A percentile compares a stretch with the other conserved stretches of the same genome.
phyloP scores from a whole-genome alignment of 1,140 invertebrate genomes.

The Aphelinus atriplicis region DNA sequence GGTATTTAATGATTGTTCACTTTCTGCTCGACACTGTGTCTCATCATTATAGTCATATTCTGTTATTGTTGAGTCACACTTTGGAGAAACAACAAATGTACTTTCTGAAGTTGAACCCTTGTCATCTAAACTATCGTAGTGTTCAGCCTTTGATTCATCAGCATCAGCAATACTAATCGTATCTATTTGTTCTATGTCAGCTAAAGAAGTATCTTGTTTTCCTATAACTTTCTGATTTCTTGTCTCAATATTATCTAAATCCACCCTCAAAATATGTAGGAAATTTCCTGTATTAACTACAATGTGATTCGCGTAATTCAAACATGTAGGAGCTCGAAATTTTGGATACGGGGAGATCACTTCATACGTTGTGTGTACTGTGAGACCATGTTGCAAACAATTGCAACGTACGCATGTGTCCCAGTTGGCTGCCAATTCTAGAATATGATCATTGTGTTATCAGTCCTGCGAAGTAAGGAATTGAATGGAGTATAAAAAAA shows the following conservation, averaged over 20 bases:
- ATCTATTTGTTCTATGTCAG: constrained; percentile 54
- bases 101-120: constrained; percentile 51
- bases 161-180: constrained; percentile 58
- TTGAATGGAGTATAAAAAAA: constrained; percentile 5
- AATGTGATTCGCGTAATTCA: constrained; percentile 73
- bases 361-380: constrained; percentile 77
- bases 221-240: constrained; percentile 51
- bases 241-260: constrained; percentile 60
- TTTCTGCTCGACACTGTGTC: constrained; percentile 45
- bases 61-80: constrained; percentile 49
- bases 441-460: constrained; percentile 34
- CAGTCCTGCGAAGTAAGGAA: not conserved
- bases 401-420: constrained; percentile 69
- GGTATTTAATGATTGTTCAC: constrained; percentile 51
- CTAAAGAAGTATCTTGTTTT: constrained; percentile 52
- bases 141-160: constrained; percentile 53
- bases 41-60: constrained; percentile 57
- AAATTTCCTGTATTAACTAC: constrained; percentile 80
- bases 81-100: constrained; percentile 48
- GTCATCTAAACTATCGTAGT: constrained; percentile 52
- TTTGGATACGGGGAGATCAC: constrained; percentile 75
- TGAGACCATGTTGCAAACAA: constrained; percentile 75
- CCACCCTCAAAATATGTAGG: constrained; percentile 71
- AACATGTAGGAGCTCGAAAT: constrained; percentile 71
- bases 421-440: constrained; percentile 71